Percentiles rank a stretch among this genome's conserved stretches.
Evolutionary conservation across 2,113 vertebrate species (phyloP).

Genomic region (Lipophrys pholis): DNA sequence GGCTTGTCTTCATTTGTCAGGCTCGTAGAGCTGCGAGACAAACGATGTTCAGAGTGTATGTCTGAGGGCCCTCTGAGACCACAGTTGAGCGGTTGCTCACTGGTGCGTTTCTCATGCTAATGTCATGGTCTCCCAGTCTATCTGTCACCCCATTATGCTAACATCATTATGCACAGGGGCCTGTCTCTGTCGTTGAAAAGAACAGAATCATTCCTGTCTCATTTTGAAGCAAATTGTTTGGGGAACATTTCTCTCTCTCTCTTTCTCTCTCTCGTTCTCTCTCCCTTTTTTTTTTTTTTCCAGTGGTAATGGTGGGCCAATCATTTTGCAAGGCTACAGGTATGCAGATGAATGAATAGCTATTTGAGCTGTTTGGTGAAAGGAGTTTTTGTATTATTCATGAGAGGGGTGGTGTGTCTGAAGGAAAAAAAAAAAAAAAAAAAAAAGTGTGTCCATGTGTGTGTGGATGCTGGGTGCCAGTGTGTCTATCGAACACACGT

Average conservation of each 20-base stretch:
- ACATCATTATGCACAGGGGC: conserved; percentile 85
- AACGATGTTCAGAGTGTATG: conserved; percentile 75
- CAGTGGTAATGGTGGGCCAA: conserved; percentile 77
- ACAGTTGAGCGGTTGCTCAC: conserved; percentile 83
- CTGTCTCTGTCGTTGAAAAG: conserved; percentile 79
- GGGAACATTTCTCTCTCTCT: conserved; percentile 78
- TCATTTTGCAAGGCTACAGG: conserved; percentile 82
- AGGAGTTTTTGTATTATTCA: conserved; percentile 83
- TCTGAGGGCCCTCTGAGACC: conserved; percentile 82
- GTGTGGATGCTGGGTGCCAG: conserved; percentile 18
- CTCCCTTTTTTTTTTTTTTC: too few relatives aligned
- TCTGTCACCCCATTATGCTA: conserved; percentile 85
- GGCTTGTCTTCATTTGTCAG: conserved; percentile 80
- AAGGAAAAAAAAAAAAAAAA: conserved; percentile 59
- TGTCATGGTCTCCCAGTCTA: conserved; percentile 85
- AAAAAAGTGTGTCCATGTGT: conserved; percentile 27
- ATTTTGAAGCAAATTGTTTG: conserved; percentile 87
- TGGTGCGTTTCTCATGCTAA: conserved; percentile 86
- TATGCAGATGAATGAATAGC: conserved; percentile 85
- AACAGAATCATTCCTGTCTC: conserved; percentile 85
- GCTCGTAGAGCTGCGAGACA: conserved; percentile 69
- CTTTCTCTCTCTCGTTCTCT: conserved; percentile 5
- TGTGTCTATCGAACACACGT: conserved; percentile 40
- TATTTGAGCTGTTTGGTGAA: conserved; percentile 81
- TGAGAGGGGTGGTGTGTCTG: conserved; percentile 74